Percentiles rank a stretch among this genome's conserved stretches.
Conservation (phyloP, 2,888 invertebrate genomes). For the Penaeus monodon region DNA sequence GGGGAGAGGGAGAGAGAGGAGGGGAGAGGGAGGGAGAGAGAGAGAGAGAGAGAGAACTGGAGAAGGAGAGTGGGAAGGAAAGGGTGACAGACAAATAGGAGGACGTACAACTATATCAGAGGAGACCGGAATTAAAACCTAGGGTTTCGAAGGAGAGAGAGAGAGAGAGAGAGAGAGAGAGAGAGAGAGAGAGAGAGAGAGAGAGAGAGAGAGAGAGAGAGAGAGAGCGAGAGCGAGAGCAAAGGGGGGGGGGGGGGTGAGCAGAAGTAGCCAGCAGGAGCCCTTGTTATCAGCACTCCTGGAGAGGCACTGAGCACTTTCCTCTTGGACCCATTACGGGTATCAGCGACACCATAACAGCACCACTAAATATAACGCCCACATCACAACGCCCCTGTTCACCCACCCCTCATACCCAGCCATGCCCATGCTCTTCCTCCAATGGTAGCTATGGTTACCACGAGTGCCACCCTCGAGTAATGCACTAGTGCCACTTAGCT, state of each 20-base stretch:
- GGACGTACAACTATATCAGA: not conserved
- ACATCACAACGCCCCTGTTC: not conserved
- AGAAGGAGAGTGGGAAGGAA: not conserved
- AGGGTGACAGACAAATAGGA: not conserved
- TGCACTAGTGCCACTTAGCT: too few relatives aligned
- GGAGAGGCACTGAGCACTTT: constrained; percentile 23
- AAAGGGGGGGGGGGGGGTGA: not conserved
- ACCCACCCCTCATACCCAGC: not conserved
- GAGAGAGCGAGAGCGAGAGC: constrained; percentile 17
- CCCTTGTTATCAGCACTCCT: constrained; percentile 23
- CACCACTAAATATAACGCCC: constrained; percentile 31
- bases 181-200: constrained; percentile 18
- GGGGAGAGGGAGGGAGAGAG: constrained; percentile 32
- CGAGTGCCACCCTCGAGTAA: too few relatives aligned
- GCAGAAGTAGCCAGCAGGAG: not conserved
- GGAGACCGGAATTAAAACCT: not conserved
- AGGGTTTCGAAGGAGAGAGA: not conserved
- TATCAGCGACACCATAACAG: constrained; percentile 16
- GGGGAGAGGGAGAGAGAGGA: not conserved
- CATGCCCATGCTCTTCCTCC: not conserved
- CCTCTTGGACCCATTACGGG: constrained; percentile 39
- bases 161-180: too few relatives aligned
- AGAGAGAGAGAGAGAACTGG: constrained; percentile 8
- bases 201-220: constrained; percentile 23
- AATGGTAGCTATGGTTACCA: too few relatives aligned